A percentile compares a stretch with the other conserved stretches of the same genome.
These are phyloP conservation scores for Cydia amplana DNA, from an alignment of 1,140 invertebrate species.

Conservation along the genomic window DNA sequence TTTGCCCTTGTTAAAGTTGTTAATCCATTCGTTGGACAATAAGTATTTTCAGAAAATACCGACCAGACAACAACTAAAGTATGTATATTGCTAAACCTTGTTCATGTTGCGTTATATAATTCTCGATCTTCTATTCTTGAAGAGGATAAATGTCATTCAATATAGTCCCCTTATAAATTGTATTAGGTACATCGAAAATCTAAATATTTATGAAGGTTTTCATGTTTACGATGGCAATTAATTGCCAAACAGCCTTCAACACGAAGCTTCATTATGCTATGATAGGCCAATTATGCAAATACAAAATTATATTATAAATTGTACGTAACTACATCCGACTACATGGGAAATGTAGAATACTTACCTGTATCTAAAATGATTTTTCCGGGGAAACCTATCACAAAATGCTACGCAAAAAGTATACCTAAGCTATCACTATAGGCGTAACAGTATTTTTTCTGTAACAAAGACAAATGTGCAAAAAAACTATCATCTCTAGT, in stretches of 20 bases:
- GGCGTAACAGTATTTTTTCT: no score
- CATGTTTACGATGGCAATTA: slow-evolving; percentile 5
- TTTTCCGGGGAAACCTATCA: no score
- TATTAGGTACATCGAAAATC: neutral
- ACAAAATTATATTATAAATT: neutral
- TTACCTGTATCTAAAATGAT: no score
- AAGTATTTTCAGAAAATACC: neutral
- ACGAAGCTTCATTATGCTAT: slow-evolving; percentile 3
- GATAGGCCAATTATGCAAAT: neutral
- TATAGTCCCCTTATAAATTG: neutral
- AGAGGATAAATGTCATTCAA: neutral
- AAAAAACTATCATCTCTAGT: no score
- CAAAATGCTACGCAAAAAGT: no score
- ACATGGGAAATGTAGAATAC: no score
- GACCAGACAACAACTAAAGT: no score
- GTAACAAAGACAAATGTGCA: no score
- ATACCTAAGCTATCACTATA: no score
- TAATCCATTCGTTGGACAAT: no score
- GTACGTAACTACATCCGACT: neutral
- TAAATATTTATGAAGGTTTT: neutral
- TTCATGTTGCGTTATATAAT: neutral
- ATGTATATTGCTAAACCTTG: neutral
- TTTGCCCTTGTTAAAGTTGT: no score
- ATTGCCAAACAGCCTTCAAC: slow-evolving; percentile 2
- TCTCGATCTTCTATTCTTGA: no score